Base-by-base conservation (phyloP, 2,888 invertebrate species). In the Stenotaenia linearis region DNA sequence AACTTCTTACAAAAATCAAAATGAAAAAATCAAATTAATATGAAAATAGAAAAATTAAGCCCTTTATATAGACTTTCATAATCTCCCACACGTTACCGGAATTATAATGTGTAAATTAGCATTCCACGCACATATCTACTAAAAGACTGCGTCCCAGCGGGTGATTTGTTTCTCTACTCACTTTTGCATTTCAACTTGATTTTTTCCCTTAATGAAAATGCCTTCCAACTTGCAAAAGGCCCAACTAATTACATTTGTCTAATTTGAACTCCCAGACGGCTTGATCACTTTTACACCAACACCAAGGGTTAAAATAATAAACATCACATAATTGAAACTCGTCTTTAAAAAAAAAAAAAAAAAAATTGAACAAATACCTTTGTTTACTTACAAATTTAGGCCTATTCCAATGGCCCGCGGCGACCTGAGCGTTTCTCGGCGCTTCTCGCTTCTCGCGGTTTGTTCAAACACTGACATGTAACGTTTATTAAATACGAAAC, bases 191-290 rank as follows among this genome's bases (percentile, higher is more conserved):
- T 69, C 69, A 69, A 69, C 25, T 28, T n/a, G 69, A 28, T 28
- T 45, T 45, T 69, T 69, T 69, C 25, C 69, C 28, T 69, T 69
- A 69, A 69, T 69, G 69, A 69, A 69, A 69, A 69, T 28, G 25
- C 69, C 69, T 69, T 28, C 10, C 69, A 69, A 28, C 25, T 25
- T 3, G n/a, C 10, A 28, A n/a, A 69, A 69, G 9, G 18, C 18
- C 50, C 15, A 69, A 69, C 69, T 25, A 69, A 69, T 69, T 69
- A 23, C 69, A 28, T 69, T 69, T 69, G 28, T 25, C 25, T 69
- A 69, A 69, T 28, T 69, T 69, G 25, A 69, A 69, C 50, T 50
- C 50, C 50, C 50, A 6, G 7, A 50, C 0, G 50, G 18, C 50
- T 18, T 1, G 50, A 50, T 50, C 50, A 18, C 18, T n/a, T 50